Base-by-base conservation (phyloP, 2,797 vertebrate species). In the Gymnothorax javanicus region DNA sequence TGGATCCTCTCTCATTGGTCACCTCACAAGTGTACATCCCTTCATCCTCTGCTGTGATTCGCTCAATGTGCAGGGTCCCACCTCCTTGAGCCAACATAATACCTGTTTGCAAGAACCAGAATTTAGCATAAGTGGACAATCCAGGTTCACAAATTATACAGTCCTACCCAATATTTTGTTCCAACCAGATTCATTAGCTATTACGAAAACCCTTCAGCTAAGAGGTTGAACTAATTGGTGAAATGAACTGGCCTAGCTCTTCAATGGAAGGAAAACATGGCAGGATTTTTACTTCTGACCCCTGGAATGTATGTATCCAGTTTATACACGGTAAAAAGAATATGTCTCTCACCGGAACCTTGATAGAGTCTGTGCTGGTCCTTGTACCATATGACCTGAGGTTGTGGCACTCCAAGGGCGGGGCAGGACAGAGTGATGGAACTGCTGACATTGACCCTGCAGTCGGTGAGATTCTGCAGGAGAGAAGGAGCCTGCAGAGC, bases 311-410 rank as follows among this genome's bases (percentile, higher is more conserved):
- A 64, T 23, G 23, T 20, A 64, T 64, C 17, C 17, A 17, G 60
- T 85, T 50, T 85, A 27, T 57, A 50, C 54, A 57, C 43, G 9
- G 85, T 71, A 67, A 69, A 9, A 0, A 33, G 69, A 59, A 25
- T 60, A n/a, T 59, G 20, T 83, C 9, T 87, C 95, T 96, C 94
- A 98, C 98, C 98, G 89, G 98, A 96, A 91, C 97, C 96, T 90
- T 96, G 95, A 0, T 94, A 95, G 89, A 99, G 95, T 89, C 94
- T 92, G 86, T 88, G 94, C 84, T 96, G 94, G 87, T 98, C 96
- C 96, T 98, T 99, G 95, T 97, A 98, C 98, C 98, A 99, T 75
- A 96, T 96, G 93, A 98, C 92, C 64, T 94, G 93, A 2, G 98
- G 98, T 52, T 92, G 91, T 0, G 98, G 98, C 87, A 98, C 88